A percentile compares a stretch with the other conserved stretches of the same genome.
Evolutionary conservation across 2,888 invertebrate genomes (phyloP).

Genomic region (Cryptosula pallasiana): DNA sequence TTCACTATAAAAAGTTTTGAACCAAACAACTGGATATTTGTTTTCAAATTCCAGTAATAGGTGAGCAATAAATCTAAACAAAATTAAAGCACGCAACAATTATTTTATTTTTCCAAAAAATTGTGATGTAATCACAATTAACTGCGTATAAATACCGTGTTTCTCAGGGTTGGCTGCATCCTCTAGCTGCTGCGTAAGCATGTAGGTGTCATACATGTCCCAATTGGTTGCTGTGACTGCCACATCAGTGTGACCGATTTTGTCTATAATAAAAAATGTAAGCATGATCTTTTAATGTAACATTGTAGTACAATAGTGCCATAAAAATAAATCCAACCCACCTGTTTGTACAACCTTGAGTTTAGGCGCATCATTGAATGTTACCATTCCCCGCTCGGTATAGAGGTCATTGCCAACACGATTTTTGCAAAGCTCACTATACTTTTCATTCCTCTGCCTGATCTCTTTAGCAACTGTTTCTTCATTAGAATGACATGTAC

Average conservation of each 20-base stretch:
- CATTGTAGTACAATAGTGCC: too few relatives aligned
- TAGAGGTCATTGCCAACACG: constrained; percentile 50
- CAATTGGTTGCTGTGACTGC: constrained; percentile 46
- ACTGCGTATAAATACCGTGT: too few relatives aligned
- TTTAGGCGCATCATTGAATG: constrained; percentile 51
- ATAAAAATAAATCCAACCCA: too few relatives aligned
- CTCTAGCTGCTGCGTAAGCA: constrained; percentile 26
- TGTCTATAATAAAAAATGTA: background rate
- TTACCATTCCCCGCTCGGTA: constrained; percentile 50
- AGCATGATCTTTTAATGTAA: background rate
- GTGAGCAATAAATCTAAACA: too few relatives aligned
- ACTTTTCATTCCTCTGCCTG: constrained; percentile 38
- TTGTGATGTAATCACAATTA: too few relatives aligned
- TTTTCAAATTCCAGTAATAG: too few relatives aligned
- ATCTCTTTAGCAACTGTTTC: constrained; percentile 41
- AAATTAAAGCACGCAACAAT: too few relatives aligned
- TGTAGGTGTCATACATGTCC: constrained; percentile 52
- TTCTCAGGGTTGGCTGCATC: constrained; percentile 11
- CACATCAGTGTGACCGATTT: constrained; percentile 30
- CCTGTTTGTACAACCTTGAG: constrained; percentile 44
- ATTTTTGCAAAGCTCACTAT: constrained; percentile 34
- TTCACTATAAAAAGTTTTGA: too few relatives aligned
- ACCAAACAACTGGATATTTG: too few relatives aligned
- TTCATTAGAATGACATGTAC: constrained; percentile 42
- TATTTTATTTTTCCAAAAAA: too few relatives aligned